A percentile compares a stretch with the other conserved stretches of the same genome.
Conservation (phyloP, 2,888 invertebrate species). For the Metalampra italica region DNA sequence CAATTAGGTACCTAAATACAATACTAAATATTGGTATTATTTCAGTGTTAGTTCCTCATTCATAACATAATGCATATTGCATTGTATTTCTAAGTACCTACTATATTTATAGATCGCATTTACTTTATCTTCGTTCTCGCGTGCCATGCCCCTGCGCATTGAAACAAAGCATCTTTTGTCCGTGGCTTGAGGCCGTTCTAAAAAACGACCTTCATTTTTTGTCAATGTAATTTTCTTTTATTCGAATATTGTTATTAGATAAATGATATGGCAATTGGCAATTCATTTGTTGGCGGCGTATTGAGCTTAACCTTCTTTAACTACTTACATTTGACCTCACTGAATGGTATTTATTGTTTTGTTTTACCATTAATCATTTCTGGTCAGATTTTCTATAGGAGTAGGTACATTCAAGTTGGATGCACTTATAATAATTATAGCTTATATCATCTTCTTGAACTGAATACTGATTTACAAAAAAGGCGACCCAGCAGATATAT, state of each 20-base stretch:
- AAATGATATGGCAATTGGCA: conserved; percentile 1
- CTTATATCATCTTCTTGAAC: no score
- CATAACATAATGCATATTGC: no score
- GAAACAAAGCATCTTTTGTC: conserved; percentile 6
- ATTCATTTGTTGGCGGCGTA: not conserved
- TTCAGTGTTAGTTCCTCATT: no score
- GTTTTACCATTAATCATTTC: not conserved
- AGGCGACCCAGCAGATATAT: no score
- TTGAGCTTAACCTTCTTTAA: conserved; percentile 7
- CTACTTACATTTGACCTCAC: conserved; percentile 6
- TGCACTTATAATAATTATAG: no score
- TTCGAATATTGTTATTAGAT: not conserved
- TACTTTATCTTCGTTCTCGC: not conserved
- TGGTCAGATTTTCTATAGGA: no score
- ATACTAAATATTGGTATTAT: no score
- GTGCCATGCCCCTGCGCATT: conserved; percentile 3
- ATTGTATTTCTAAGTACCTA: no score
- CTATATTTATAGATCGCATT: not conserved
- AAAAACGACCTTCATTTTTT: conserved; percentile 8
- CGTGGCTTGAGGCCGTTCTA: conserved; percentile 3
- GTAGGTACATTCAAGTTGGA: no score
- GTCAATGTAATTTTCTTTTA: conserved; percentile 3
- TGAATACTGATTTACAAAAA: no score
- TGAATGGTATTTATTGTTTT: conserved; percentile 5
- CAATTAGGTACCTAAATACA: no score